Base-by-base conservation (phyloP, 2,888 invertebrate species). In the Tineola bisselliella region DNA sequence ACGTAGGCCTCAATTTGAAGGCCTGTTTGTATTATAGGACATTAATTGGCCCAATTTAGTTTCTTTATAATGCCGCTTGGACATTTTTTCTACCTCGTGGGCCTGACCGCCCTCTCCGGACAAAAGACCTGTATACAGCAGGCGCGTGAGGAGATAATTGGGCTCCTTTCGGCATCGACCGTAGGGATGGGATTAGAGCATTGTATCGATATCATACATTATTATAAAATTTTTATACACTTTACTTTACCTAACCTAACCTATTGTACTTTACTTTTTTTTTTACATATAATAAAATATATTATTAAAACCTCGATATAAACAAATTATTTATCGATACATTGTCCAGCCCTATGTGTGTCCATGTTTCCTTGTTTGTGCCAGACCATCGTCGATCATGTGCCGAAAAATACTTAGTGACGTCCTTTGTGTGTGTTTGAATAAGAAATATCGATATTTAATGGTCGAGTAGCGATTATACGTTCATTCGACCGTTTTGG, bases 351-450 rank as follows among this genome's bases (percentile, higher is more conserved):
- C 48, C 48, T 48, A 48, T 13, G 17, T 3, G 52, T 6, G 15
- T 33, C 33, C 70, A 76, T 81, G 79, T 78, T 76, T 73, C 71
- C 59, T 64, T 73, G 77, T 81, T 84, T 84, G 79, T 80, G 71
- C 62, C 63, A 64, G 76, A 81, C 82, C 81, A 75, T 66, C 77
- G 80, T 84, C 78, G 74, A 81, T 83, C 83, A 81, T 67, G 72
- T 67, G 30, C 56, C 48, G 48, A 48, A 48, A 48, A 13, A 17
- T 48, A n/a, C 43, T 13, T 43, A 48, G 30, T n/a, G 56, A 56
- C 19, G n/a, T 25, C 56, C 12, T 56, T 30, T 56, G 30, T 56
- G 56, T 13, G 10, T 25, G 54, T 54, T 25, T 25, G 19, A 54
- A 54, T 54, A 54, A 54, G 54, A 54, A 8, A 54, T 54, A 25